Percentiles rank a stretch among this genome's conserved stretches.
phyloP scores from a whole-genome alignment of 2,797 vertebrate genomes.

The Protosalanx chinensis region DNA sequence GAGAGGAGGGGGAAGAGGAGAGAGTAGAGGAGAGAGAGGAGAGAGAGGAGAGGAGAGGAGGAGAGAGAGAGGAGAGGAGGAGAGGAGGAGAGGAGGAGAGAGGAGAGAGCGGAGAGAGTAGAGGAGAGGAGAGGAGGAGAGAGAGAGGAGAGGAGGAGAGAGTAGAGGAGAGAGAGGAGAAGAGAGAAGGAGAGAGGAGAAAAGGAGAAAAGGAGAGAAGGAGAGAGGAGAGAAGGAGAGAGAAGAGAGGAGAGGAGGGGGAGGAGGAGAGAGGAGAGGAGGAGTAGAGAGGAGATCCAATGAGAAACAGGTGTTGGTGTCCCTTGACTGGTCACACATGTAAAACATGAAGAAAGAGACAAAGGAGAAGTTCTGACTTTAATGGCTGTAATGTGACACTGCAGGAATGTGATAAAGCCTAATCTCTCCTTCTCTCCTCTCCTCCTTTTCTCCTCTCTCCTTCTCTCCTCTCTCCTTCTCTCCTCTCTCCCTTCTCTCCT shows the following conservation, averaged over 20 bases:
- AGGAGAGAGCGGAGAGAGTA: no score
- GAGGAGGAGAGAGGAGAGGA: neutral
- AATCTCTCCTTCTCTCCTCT: neutral
- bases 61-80: no score
- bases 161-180: neutral
- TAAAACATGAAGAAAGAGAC: neutral
- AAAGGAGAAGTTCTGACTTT: neutral
- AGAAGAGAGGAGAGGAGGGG: neutral
- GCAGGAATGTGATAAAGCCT: slow-evolving; percentile 1
- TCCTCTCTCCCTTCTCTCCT: neutral
- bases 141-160: neutral
- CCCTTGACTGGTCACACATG: neutral
- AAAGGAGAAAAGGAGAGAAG: neutral
- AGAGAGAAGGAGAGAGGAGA: neutral
- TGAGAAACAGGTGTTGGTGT: slow-evolving; percentile 11
- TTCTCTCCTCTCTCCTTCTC: neutral
- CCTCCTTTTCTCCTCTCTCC: neutral
- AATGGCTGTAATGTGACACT: slow-evolving; percentile 2
- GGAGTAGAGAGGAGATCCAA: neutral
- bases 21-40: no score
- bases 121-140: neutral
- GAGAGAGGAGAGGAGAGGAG: no score
- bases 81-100: no score
- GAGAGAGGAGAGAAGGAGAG: neutral
- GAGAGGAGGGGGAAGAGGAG: neutral